Evolutionary conservation across 2,797 vertebrate genomes (phyloP), one percentile per base, ranked within the genome.

Genomic region (Pelobates cultripes): DNA sequence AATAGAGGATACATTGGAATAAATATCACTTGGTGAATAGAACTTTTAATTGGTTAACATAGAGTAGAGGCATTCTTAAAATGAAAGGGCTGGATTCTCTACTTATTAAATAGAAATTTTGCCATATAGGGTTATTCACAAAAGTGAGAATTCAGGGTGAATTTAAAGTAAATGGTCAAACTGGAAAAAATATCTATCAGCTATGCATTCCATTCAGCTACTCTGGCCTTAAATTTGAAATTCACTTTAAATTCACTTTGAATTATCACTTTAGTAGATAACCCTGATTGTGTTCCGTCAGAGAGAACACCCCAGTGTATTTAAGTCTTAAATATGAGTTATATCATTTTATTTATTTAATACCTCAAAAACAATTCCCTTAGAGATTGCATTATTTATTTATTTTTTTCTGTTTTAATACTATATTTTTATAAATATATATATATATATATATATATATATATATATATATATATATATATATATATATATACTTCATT

Each of bases 401-500:
- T 40, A n/a, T 75, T 41, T 15, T 14, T 83, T 73, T 80, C 5
- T 85, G 17, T 70, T 10, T 68, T 80, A 86, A 80, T 79, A 42
- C 86, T 70, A 47, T 87, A 67, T n/a, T n/a, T n/a, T n/a, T n/a
- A n/a, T n/a, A n/a, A n/a, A 28, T 28, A 28, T 28, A 28, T 28
- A 28, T 66, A 75, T 86, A 10, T 51, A 81, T 88, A 87, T 88
- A 90, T n/a, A 28, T 28, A 28, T 28, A 28, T 28, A 28, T 66
- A 75, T 86, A 10, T 51, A 81, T 88, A 87, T 88, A 90, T n/a
- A n/a, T n/a, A n/a, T n/a, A n/a, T n/a, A 28, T 28, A 28, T 28
- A 28, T 28, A 28, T 66, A 75, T 86, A 10, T 51, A 81, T 88
- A 87, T 88, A 90, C 81, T 87, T 87, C 84, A 85, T 88, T 87